Conservation (phyloP, 2,797 vertebrate genomes). For the Odontamblyopus lacepedii region DNA sequence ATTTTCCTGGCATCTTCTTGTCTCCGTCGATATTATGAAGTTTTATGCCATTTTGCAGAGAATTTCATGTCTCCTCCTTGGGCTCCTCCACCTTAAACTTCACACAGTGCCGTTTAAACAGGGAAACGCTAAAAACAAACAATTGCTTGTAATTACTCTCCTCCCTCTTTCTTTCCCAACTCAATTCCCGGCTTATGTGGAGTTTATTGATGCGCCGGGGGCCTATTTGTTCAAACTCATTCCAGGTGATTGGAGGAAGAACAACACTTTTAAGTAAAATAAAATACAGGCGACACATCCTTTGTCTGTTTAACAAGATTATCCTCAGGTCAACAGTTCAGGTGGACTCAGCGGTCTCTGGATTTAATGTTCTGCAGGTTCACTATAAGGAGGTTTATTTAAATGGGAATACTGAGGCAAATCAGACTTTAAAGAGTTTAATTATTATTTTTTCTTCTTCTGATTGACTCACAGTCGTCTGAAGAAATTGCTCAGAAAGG, state of each 20-base stretch:
- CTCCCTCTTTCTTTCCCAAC: neutral
- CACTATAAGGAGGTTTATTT: neutral
- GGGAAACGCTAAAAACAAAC: neutral
- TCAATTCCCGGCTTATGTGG: conserved; percentile 24
- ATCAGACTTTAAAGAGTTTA: too few relatives aligned
- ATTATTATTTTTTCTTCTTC: neutral
- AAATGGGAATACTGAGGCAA: too few relatives aligned
- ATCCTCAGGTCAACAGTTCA: conserved; percentile 3
- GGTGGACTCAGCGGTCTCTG: neutral
- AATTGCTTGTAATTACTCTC: neutral
- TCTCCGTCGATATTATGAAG: neutral
- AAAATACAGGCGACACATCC: conserved; percentile 12
- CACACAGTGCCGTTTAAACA: neutral
- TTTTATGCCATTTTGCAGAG: neutral
- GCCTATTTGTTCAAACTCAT: conserved; percentile 38
- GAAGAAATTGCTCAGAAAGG: too few relatives aligned
- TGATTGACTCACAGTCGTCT: neutral
- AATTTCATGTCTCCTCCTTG: neutral
- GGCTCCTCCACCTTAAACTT: neutral
- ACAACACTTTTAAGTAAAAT: conserved; percentile 33
- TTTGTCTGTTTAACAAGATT: conserved; percentile 29
- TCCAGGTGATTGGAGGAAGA: conserved; percentile 45
- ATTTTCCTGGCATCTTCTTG: too few relatives aligned
- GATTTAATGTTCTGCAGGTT: neutral
- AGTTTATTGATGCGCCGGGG: conserved; percentile 31